Evolutionary conservation across 2,113 vertebrate genomes (phyloP), one percentile per base, ranked within the genome.

Genomic region (Sinocyclocheilus grahami): DNA sequence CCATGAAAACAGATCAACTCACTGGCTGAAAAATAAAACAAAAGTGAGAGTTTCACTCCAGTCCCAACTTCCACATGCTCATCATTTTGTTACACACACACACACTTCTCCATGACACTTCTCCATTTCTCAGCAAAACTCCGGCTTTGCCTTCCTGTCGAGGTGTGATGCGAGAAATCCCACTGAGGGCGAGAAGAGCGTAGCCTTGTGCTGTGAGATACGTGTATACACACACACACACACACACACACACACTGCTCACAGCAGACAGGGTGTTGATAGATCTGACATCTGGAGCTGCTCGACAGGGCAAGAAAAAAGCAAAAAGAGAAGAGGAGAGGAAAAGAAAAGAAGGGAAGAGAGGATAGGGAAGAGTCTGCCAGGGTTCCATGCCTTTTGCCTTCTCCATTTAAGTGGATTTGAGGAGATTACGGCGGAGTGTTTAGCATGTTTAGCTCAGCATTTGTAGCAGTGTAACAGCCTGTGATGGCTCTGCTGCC

Each of bases 211-310:
- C 85, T 72, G 80, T 51, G 82, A 85, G 71, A 71, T 39, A 63
- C 62, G 16, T 53, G 75, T 78, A 77, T 58, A 75, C 42, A 48
- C 12, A 90, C 89, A 90, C 91, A 89, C 72, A 42, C 42, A 42
- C 46, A 86, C 87, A 90, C 88, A 42, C 42, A 42, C 46, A 86
- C 87, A 90, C 88, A 86, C 88, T 53, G 82, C 90, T 93, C 89
- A 91, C 92, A 93, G 91, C 94, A 92, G 93, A 93, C 88, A 91
- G 94, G 93, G 94, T 95, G 94, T 94, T 95, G 93, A 95, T 94
- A 94, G 94, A 94, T 94, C 93, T 94, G 94, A 93, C 94, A 95
- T 95, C 93, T 95, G 94, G 92, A 94, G 90, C 93, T 92, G 92
- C 91, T 92, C 93, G 93, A 94, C 92, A 93, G 92, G 92, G 89